A percentile compares a stretch with the other conserved stretches of the same genome.
These are phyloP conservation scores for Pemphigus obesinymphae DNA, from an alignment of 1,140 invertebrate genomes.

Conservation along the genomic window DNA sequence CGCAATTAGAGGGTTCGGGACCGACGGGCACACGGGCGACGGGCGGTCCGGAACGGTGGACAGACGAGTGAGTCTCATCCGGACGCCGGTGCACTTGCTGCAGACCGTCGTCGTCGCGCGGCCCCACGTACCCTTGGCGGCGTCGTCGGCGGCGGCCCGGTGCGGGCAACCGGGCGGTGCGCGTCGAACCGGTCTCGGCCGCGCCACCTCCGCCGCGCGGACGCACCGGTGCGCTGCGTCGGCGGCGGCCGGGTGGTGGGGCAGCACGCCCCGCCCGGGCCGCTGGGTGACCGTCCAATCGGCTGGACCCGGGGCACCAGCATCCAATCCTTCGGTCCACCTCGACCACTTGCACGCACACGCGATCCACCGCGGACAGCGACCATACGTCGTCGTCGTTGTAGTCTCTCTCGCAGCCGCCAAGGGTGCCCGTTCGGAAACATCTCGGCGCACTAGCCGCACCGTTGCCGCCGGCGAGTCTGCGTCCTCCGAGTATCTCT, in stretches of 20 bases:
- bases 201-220: background rate
- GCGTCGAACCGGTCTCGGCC: background rate
- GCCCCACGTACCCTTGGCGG: background rate
- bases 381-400: background rate
- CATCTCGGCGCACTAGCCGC: background rate
- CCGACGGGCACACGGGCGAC: background rate
- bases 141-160: background rate
- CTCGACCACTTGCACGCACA: background rate
- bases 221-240: background rate
- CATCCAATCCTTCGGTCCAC: constrained; percentile 26
- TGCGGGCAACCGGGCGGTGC: background rate
- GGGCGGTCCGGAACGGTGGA: no score
- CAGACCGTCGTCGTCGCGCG: no score
- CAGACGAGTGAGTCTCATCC: no score
- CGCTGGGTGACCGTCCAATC: constrained; percentile 38
- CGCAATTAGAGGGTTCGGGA: no score
- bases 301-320: constrained; percentile 29
- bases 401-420: background rate
- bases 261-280: constrained; percentile 24
- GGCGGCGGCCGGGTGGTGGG: background rate
- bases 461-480: background rate
- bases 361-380: background rate
- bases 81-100: no score
- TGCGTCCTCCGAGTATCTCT: background rate
- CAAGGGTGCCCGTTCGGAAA: constrained; percentile 6